Evolutionary conservation across 2,797 vertebrate genomes (phyloP).

Genomic region (Dendrocincla fuliginosa): DNA sequence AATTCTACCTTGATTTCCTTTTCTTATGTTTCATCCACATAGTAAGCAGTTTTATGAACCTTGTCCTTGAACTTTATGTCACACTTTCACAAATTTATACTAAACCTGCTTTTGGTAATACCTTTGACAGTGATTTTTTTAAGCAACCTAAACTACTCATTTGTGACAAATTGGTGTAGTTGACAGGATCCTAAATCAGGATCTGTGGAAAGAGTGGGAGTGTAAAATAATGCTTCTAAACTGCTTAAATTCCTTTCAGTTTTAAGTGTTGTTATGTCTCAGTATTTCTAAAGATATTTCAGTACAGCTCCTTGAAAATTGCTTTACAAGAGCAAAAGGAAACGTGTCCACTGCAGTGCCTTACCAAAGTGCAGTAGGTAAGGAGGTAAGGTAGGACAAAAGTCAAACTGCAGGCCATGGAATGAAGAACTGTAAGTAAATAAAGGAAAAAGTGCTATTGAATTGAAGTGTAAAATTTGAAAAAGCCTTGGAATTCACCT

Average conservation of each 20-base stretch:
- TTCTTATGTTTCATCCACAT: not conserved
- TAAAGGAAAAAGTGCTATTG: not conserved
- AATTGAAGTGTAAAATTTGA: not conserved
- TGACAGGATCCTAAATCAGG: not conserved
- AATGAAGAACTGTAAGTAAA: not conserved
- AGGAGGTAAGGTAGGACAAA: not conserved
- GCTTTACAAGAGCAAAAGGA: not conserved
- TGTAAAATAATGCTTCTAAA: not conserved
- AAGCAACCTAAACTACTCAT: not conserved
- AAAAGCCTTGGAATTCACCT: not conserved
- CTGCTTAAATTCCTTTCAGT: not conserved
- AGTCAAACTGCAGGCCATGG: not conserved
- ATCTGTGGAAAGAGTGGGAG: not conserved
- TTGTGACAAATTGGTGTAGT: not conserved
- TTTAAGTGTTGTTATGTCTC: not conserved
- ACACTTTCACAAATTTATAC: not conserved
- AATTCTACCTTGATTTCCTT: not conserved
- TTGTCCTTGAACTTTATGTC: not conserved
- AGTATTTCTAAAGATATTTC: not conserved
- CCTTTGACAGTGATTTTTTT: not conserved
- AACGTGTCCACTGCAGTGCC: accelerated
- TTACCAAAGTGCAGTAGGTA: not conserved
- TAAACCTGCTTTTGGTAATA: not conserved
- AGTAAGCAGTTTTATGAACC: not conserved
- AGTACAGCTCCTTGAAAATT: not conserved